Evolutionary conservation across 2,113 vertebrate genomes (phyloP).

Genomic region (Dipodomys stephensi): DNA sequence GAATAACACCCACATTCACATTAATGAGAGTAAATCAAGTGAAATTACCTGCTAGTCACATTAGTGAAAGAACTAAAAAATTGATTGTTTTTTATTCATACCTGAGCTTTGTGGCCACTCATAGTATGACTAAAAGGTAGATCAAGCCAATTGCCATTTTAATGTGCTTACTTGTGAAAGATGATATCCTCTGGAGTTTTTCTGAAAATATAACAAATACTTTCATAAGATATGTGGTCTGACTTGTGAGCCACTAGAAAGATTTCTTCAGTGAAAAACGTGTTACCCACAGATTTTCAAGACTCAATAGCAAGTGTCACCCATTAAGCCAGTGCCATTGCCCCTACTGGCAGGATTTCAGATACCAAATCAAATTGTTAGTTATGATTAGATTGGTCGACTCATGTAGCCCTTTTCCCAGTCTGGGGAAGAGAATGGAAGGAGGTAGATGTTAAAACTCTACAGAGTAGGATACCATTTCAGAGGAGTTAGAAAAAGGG

Average conservation of each 20-base stretch:
- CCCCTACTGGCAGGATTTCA: neutral
- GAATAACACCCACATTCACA: neutral
- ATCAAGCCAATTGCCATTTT: neutral
- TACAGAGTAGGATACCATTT: neutral
- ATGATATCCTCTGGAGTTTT: neutral
- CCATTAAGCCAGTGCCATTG: neutral
- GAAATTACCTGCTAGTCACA: neutral
- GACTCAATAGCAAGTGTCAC: slow-evolving; percentile 4
- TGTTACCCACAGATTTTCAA: slow-evolving; percentile 29
- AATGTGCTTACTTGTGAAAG: slow-evolving; percentile 27
- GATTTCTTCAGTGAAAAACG: neutral
- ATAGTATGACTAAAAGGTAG: neutral
- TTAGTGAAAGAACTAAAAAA: slow-evolving; percentile 26
- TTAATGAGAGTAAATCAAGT: slow-evolving; percentile 24
- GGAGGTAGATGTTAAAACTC: neutral
- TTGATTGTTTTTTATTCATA: neutral
- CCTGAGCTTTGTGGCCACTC: neutral
- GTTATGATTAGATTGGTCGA: neutral
- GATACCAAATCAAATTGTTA: neutral
- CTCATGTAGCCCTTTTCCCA: neutral
- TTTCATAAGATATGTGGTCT: slow-evolving; percentile 19
- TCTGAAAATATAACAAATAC: slow-evolving; percentile 14
- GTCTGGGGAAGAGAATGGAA: neutral
- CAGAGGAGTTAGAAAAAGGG: neutral
- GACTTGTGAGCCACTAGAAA: slow-evolving; percentile 23